Evolutionary conservation across 2,888 invertebrate genomes (phyloP).

Genomic region (Lochmaea capreae): DNA sequence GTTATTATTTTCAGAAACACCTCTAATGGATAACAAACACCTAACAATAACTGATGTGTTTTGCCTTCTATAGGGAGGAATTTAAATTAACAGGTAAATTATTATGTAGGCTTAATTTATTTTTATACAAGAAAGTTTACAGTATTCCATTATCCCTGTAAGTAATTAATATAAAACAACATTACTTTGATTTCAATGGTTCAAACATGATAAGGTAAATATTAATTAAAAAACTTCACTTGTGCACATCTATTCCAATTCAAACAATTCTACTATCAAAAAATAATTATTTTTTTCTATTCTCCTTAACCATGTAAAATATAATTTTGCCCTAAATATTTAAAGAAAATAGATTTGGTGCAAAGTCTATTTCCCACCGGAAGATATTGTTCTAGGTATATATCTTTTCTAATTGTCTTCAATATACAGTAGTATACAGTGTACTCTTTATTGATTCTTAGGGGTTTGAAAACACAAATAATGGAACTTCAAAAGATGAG

Average conservation of each 20-base stretch:
- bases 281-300: not conserved
- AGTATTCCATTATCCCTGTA: not conserved
- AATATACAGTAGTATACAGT: too few relatives aligned
- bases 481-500: too few relatives aligned
- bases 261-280: not conserved
- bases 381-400: too few relatives aligned
- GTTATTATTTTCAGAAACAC: constrained; percentile 39
- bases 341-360: too few relatives aligned
- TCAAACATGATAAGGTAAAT: not conserved
- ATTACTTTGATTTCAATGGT: not conserved
- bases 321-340: too few relatives aligned
- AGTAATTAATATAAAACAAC: too few relatives aligned
- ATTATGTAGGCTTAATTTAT: not conserved
- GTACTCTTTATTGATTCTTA: too few relatives aligned
- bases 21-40: constrained; percentile 38
- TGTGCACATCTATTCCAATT: not conserved
- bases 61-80: constrained; percentile 37
- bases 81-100: constrained; percentile 37
- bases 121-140: constrained; percentile 1
- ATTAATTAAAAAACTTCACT: not conserved
- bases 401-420: too few relatives aligned
- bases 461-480: too few relatives aligned
- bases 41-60: constrained; percentile 36
- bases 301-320: not conserved
- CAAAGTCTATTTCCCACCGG: too few relatives aligned